These are phyloP conservation scores for Nymphalis polychloros DNA, from an alignment of 2,888 invertebrate species.

Conservation along the genomic window DNA sequence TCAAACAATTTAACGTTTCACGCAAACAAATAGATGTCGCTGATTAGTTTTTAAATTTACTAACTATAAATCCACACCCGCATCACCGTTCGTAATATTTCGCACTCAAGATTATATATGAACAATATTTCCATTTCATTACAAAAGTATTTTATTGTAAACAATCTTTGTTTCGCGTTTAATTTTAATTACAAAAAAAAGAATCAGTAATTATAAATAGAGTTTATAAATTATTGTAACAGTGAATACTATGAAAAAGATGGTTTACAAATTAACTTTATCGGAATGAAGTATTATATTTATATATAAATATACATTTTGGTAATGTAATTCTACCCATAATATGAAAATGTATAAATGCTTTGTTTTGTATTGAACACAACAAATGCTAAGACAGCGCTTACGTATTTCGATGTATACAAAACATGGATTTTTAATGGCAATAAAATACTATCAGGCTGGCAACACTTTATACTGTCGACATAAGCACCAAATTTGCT, in stretches of 20 bases:
- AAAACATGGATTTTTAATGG: not conserved
- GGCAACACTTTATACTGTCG: not conserved
- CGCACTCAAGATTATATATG: conserved; percentile 2
- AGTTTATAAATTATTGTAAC: no score
- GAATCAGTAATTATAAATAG: no score
- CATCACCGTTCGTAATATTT: conserved; percentile 14
- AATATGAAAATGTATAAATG: conserved; percentile 32
- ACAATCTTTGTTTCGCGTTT: not conserved
- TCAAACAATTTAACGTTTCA: not conserved
- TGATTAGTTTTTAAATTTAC: not conserved
- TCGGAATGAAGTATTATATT: not conserved
- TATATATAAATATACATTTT: conserved; percentile 20
- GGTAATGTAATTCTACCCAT: conserved; percentile 18
- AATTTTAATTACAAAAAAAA: no score
- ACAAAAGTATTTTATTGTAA: not conserved
- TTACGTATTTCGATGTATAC: conserved; percentile 17
- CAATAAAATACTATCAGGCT: no score
- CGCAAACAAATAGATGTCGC: conserved; percentile 13
- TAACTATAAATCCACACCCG: conserved; percentile 16
- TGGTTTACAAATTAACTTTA: conserved; percentile 4
- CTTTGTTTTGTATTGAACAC: conserved; percentile 34
- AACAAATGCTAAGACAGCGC: conserved; percentile 32
- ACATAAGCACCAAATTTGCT: conserved; percentile 15
- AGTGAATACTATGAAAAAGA: no score
- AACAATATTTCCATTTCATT: not conserved